These are phyloP conservation scores for Argyra leucocephala DNA, from an alignment of 2,888 invertebrate genomes.

Conservation along the genomic window DNA sequence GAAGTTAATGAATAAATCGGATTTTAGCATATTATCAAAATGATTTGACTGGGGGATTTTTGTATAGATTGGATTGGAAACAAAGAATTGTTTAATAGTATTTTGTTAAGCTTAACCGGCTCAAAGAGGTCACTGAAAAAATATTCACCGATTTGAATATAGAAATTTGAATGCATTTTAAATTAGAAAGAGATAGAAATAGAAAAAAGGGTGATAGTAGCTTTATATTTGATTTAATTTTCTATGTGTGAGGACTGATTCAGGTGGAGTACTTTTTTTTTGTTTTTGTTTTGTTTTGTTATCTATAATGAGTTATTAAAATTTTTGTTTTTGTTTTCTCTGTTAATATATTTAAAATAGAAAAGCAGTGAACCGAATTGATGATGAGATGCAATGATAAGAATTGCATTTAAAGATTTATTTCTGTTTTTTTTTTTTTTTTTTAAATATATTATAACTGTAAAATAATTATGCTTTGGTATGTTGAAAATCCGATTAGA, in stretches of 20 bases:
- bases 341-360: too few relatives aligned
- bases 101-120: background rate
- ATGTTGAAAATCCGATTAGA: slow-evolving; percentile 1
- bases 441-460: slow-evolving; percentile 6
- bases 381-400: background rate
- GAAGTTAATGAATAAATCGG: slow-evolving; percentile 4
- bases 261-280: background rate
- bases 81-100: background rate
- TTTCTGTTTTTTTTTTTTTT: background rate
- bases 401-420: background rate
- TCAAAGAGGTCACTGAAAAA: too few relatives aligned
- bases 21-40: slow-evolving; percentile 3
- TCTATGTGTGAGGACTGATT: background rate
- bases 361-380: background rate
- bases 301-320: background rate
- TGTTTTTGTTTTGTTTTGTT: too few relatives aligned
- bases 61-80: background rate
- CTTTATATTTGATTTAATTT: too few relatives aligned
- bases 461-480: slow-evolving; percentile 3
- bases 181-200: too few relatives aligned
- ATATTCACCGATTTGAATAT: too few relatives aligned
- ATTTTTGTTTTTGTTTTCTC: background rate
- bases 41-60: background rate
- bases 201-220: too few relatives aligned
- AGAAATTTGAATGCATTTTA: background rate